phyloP scores from a whole-genome alignment of 2,797 vertebrate genomes.

The Phoxinus dragarum region DNA sequence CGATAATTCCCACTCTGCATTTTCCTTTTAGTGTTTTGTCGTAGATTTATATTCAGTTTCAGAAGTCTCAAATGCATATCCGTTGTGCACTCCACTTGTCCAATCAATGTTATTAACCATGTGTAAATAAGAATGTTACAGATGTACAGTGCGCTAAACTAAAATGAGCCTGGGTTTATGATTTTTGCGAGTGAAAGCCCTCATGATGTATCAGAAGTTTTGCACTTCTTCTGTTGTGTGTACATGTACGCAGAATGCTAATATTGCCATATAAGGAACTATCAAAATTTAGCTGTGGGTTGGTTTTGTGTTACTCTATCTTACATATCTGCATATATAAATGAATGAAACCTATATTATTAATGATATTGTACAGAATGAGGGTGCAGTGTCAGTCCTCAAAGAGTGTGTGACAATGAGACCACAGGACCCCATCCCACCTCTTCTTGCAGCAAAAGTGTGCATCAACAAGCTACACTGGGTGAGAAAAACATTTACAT shows the following conservation, averaged over 20 bases:
- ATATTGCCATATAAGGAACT: too few relatives aligned
- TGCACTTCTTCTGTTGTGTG: not conserved
- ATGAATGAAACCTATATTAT: conserved; percentile 41
- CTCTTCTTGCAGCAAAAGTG: conserved; percentile 93
- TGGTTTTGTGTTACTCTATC: not conserved
- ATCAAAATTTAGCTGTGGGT: too few relatives aligned
- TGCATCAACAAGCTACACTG: conserved; percentile 94
- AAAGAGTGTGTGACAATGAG: conserved; percentile 90
- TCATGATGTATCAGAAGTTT: not conserved
- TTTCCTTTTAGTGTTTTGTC: not conserved
- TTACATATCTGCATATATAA: conserved; percentile 2
- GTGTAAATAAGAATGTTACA: not conserved
- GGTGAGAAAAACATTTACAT: conserved; percentile 77
- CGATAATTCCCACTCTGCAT: not conserved
- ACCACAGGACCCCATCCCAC: conserved; percentile 88
- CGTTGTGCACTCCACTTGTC: not conserved
- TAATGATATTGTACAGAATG: conserved; percentile 75
- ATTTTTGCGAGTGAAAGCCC: not conserved
- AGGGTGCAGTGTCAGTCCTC: conserved; percentile 91
- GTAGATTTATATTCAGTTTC: not conserved
- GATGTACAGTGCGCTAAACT: too few relatives aligned
- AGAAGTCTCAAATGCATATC: not conserved
- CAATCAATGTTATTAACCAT: not conserved
- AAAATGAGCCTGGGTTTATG: not conserved
- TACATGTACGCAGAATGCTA: not conserved